These are phyloP conservation scores for Alca torda DNA, from an alignment of 2,797 vertebrate genomes.

Conservation along the genomic window DNA sequence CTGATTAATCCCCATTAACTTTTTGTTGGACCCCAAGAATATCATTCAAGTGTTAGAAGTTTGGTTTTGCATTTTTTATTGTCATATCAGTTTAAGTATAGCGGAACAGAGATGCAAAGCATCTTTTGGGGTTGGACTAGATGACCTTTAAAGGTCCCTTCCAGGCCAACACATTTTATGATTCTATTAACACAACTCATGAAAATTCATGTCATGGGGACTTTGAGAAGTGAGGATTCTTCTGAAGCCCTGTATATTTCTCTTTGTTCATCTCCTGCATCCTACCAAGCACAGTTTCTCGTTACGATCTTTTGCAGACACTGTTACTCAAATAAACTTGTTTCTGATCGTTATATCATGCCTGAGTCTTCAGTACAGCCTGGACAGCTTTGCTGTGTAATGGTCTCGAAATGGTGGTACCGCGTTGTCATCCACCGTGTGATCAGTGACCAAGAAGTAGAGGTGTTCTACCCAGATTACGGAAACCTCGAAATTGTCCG, in stretches of 20 bases:
- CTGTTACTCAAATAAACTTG: slow-evolving; percentile 84
- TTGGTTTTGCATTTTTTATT: background rate
- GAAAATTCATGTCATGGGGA: background rate
- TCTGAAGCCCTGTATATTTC: background rate
- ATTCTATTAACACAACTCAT: background rate
- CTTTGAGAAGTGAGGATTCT: background rate
- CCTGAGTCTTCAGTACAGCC: slow-evolving; percentile 78
- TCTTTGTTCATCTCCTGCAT: background rate
- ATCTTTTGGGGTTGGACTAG: background rate
- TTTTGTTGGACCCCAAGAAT: background rate
- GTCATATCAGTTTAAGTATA: background rate
- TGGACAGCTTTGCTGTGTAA: slow-evolving; percentile 89
- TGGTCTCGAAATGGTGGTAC: slow-evolving; percentile 87
- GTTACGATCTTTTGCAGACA: slow-evolving; percentile 73
- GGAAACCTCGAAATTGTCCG: slow-evolving; percentile 81
- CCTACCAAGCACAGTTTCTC: background rate
- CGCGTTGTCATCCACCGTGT: slow-evolving; percentile 86
- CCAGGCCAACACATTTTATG: no score
- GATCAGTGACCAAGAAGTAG: slow-evolving; percentile 78
- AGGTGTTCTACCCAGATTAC: slow-evolving; percentile 91
- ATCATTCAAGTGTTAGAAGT: background rate
- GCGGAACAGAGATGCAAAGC: background rate
- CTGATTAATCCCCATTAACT: background rate
- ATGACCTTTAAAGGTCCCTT: no score
- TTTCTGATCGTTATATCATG: slow-evolving; percentile 85